A percentile compares a stretch with the other conserved stretches of the same genome.
Evolutionary conservation across 2,888 invertebrate species (phyloP).

Genomic region (Mactromeris polynyma): DNA sequence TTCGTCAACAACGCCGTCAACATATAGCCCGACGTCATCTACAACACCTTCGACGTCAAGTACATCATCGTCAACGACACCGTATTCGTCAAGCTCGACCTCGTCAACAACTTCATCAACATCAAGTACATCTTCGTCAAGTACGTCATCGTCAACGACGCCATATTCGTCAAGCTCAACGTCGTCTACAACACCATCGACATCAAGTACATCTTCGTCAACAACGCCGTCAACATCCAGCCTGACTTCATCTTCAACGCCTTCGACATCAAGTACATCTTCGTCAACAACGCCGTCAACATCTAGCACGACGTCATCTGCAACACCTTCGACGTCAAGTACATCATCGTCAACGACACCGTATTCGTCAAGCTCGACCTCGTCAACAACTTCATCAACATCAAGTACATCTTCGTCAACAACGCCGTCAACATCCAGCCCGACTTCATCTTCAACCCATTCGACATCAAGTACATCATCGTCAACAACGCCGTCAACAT

Average conservation of each 20-base stretch:
- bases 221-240: background rate
- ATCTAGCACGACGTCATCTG: too few relatives aligned
- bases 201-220: background rate
- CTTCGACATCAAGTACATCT: background rate
- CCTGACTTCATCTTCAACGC: background rate
- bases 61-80: background rate
- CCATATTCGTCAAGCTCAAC: background rate
- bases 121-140: background rate
- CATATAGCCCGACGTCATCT: background rate
- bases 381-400: constrained; percentile 5
- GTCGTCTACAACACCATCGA: background rate
- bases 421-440: background rate
- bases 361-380: too few relatives aligned
- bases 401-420: background rate
- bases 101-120: background rate
- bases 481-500: background rate
- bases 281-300: background rate
- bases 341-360: too few relatives aligned
- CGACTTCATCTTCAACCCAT: background rate
- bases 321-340: too few relatives aligned
- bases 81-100: too few relatives aligned
- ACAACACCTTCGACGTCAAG: background rate
- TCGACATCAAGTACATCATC: background rate
- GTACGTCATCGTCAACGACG: background rate
- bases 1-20: background rate